Percentiles rank a stretch among this genome's conserved stretches.
phyloP scores from a whole-genome alignment of 2,797 vertebrate genomes.

The Onychomys arenicola region DNA sequence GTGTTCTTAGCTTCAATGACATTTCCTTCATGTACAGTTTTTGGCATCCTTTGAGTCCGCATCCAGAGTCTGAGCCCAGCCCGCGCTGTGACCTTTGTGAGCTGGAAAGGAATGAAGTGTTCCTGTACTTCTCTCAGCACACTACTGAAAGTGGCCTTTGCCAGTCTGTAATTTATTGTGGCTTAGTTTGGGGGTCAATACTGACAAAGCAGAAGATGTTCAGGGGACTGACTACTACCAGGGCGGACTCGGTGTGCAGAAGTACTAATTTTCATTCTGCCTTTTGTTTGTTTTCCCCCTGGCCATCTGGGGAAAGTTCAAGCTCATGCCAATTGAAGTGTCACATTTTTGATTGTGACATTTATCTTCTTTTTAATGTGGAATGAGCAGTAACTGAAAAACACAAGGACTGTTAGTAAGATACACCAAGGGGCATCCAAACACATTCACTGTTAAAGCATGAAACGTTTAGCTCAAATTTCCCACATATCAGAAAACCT shows the following conservation, averaged over 20 bases:
- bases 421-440: not conserved
- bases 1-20: not conserved
- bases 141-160: not conserved
- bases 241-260: not conserved
- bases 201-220: not conserved
- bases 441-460: not conserved
- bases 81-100: not conserved
- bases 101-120: not conserved
- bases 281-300: not conserved
- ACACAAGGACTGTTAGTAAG: not conserved
- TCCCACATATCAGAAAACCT: not conserved
- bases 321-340: constrained; percentile 23
- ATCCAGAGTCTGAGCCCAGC: not conserved
- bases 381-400: constrained; percentile 2
- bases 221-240: not conserved
- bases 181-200: not conserved
- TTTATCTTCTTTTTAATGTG: constrained; percentile 16
- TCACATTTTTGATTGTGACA: not conserved
- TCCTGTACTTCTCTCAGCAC: not conserved
- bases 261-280: not conserved
- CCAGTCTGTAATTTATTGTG: not conserved
- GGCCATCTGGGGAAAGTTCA: not conserved
- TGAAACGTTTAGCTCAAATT: constrained; percentile 45
- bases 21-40: not conserved
- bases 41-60: too few relatives aligned